Conservation (phyloP, 2,797 vertebrate species). For the Spinibarbus caldwelli region DNA sequence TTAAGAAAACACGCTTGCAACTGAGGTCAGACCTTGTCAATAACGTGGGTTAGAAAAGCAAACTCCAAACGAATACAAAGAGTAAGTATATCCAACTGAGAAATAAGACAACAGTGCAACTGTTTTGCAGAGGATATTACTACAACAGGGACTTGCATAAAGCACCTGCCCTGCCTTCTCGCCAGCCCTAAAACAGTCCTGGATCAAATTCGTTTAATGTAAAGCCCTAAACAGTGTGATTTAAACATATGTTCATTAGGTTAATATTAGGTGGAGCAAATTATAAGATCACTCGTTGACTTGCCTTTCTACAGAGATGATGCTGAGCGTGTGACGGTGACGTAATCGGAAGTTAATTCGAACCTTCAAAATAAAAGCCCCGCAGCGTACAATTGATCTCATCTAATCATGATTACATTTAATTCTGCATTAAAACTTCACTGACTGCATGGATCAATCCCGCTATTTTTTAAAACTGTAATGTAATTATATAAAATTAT, state of each 20-base stretch:
- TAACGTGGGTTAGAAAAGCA: no score
- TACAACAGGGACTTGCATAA: not conserved
- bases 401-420: not conserved
- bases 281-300: slow-evolving; percentile 28
- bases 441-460: no score
- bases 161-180: not conserved
- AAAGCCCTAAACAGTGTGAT: not conserved
- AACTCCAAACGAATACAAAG: not conserved
- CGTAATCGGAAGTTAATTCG: not conserved
- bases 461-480: no score
- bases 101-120: not conserved
- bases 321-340: not conserved
- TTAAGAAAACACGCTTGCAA: not conserved
- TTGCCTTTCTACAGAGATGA: slow-evolving; percentile 2
- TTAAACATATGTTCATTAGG: not conserved
- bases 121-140: not conserved
- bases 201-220: not conserved
- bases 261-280: not conserved
- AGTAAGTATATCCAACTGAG: not conserved
- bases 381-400: not conserved
- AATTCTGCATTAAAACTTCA: not conserved
- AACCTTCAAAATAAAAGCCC: slow-evolving; percentile 54
- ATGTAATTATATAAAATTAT: no score
- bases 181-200: not conserved
- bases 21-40: no score